A percentile compares a stretch with the other conserved stretches of the same genome.
Conservation (phyloP, 2,797 vertebrate genomes). For the Ispidina picta region DNA sequence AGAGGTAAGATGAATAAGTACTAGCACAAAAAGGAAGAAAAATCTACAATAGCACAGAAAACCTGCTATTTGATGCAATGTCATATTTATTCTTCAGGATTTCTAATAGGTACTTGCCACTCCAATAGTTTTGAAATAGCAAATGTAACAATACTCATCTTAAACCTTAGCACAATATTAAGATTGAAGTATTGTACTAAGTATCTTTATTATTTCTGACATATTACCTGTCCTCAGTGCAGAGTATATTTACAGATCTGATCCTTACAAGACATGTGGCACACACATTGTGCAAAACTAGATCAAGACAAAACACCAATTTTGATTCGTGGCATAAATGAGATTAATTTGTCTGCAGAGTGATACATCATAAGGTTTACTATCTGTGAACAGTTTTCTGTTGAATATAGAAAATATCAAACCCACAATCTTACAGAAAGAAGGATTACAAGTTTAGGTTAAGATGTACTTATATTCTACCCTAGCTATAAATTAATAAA, state of each 20-base stretch:
- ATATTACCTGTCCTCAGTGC: not conserved
- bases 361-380: not conserved
- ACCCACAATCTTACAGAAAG: not conserved
- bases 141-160: not conserved
- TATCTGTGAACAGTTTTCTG: not conserved
- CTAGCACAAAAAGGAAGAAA: not conserved
- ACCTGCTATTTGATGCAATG: not conserved
- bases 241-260: not conserved
- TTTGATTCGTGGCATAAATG: not conserved
- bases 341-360: not conserved
- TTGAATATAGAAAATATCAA: not conserved
- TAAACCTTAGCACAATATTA: not conserved
- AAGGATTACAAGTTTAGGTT: not conserved
- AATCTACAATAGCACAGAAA: not conserved
- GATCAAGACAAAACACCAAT: not conserved
- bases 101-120: not conserved
- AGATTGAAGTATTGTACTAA: not conserved
- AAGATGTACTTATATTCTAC: not conserved
- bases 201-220: not conserved
- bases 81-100: not conserved
- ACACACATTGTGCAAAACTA: not conserved
- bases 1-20: not conserved
- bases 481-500: not conserved
- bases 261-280: not conserved
- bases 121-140: not conserved